Percentiles rank a stretch among this genome's conserved stretches.
Conservation (phyloP, 2,888 invertebrate genomes). For the Philereme vetulata region DNA sequence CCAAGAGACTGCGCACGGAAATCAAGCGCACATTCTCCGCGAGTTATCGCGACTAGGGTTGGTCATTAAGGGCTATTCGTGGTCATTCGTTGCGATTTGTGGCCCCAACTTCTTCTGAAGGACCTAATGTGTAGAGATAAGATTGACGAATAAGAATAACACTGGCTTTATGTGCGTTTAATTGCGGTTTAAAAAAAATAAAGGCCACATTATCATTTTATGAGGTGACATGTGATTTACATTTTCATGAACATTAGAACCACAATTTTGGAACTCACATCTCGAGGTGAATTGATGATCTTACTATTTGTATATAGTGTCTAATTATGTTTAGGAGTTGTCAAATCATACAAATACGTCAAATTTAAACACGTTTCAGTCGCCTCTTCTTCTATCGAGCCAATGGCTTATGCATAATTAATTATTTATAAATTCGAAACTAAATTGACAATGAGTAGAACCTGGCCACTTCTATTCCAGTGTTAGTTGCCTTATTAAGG, state of each 20-base stretch:
- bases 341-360: no score
- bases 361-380: no score
- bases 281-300: no score
- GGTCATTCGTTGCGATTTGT: slow-evolving; percentile 34
- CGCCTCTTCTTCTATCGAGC: no score
- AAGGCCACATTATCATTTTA: neutral
- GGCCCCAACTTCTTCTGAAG: slow-evolving; percentile 14
- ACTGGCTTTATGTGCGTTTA: slow-evolving; percentile 1
- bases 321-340: no score
- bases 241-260: slow-evolving; percentile 1
- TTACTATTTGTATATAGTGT: no score
- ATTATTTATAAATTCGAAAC: no score
- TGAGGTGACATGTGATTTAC: neutral
- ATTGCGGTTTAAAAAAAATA: neutral
- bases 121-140: slow-evolving; percentile 32
- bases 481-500: no score
- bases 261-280: no score
- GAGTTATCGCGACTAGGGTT: slow-evolving; percentile 61
- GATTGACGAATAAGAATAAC: slow-evolving; percentile 37
- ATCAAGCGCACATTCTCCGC: slow-evolving; percentile 62
- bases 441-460: no score
- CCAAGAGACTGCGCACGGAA: slow-evolving; percentile 55
- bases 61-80: slow-evolving; percentile 75
- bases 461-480: no score
- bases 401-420: no score